phyloP scores from a whole-genome alignment of 2,888 invertebrate genomes.

The Eristalis arbustorum region DNA sequence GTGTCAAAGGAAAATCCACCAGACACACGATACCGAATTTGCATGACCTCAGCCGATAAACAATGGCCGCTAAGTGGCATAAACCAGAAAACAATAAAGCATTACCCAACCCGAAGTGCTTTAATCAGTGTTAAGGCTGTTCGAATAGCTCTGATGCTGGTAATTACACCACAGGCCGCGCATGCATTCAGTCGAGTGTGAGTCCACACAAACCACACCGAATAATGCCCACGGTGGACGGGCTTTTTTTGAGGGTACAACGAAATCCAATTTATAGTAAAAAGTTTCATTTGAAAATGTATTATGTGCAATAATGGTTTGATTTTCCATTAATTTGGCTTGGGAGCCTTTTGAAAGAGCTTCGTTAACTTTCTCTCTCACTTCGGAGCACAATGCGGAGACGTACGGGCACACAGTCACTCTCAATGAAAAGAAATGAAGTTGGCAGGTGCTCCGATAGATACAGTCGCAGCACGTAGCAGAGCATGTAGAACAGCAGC shows the following conservation, averaged over 20 bases:
- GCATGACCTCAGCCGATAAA: not conserved
- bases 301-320: not conserved
- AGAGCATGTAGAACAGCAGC: slow-evolving; percentile 14
- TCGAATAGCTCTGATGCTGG: not conserved
- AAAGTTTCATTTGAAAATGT: not conserved
- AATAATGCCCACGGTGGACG: not conserved
- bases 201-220: not conserved
- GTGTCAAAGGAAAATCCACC: not conserved
- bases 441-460: not conserved
- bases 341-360: not conserved
- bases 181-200: not conserved
- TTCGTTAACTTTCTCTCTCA: slow-evolving; percentile 25
- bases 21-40: not conserved
- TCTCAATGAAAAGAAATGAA: slow-evolving; percentile 1
- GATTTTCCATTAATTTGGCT: slow-evolving; percentile 2
- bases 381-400: not conserved
- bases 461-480: not conserved
- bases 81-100: not conserved
- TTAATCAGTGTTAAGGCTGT: not conserved
- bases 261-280: not conserved
- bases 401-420: not conserved
- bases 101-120: not conserved
- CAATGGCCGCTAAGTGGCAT: not conserved
- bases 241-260: not conserved
- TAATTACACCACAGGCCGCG: not conserved